Conservation (phyloP, 2,888 invertebrate genomes). For the Parnassius apollo region DNA sequence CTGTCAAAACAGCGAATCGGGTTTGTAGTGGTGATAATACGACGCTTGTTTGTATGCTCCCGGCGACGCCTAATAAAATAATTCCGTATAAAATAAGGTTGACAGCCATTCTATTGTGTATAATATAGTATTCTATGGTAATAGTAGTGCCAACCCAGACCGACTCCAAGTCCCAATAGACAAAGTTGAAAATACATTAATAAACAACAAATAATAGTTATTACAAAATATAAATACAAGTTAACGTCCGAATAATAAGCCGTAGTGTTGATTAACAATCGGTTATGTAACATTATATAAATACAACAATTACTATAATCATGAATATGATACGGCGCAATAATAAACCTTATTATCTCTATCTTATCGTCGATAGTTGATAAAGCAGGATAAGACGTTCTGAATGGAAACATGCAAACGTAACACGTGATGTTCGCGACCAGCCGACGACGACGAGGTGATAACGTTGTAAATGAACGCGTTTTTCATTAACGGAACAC, state of each 20-base stretch:
- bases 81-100: too few species aligned
- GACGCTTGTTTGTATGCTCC: too few species aligned
- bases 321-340: slow-evolving; percentile 18
- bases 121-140: too few species aligned
- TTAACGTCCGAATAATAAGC: slow-evolving; percentile 6
- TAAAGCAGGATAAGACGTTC: slow-evolving; percentile 36
- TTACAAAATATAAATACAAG: background rate
- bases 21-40: too few species aligned
- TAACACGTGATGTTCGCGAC: slow-evolving; percentile 49
- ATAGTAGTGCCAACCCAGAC: too few species aligned
- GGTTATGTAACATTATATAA: slow-evolving; percentile 22
- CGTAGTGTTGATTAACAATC: slow-evolving; percentile 11
- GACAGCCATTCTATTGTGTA: too few species aligned
- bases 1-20: too few species aligned
- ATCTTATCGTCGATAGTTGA: slow-evolving; percentile 37
- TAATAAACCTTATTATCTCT: slow-evolving; percentile 26
- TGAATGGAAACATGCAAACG: slow-evolving; percentile 59
- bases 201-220: too few species aligned
- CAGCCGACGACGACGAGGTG: slow-evolving; percentile 39
- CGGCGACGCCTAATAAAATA: too few species aligned
- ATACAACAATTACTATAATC: slow-evolving; percentile 23
- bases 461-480: slow-evolving; percentile 61
- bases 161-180: too few species aligned
- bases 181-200: too few species aligned
- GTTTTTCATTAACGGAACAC: slow-evolving; percentile 75